Evolutionary conservation across 92 coral and sea anemone species (phyloP).

Genomic region (Phenganax stokvisi): DNA sequence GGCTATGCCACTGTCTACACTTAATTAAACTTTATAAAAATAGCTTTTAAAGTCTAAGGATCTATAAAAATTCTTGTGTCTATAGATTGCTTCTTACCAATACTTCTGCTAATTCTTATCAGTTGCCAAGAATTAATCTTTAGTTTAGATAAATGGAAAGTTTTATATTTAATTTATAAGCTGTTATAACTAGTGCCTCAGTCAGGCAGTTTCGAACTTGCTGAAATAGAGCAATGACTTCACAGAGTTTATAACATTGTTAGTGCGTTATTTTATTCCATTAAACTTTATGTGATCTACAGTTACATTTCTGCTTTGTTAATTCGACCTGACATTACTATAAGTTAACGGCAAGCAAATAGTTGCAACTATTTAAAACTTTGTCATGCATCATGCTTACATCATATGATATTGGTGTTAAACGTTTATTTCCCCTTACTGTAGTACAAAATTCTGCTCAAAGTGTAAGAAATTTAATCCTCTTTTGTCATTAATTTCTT

Average conservation of each 20-base stretch:
- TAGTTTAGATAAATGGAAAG: neutral
- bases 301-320: no score
- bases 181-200: neutral
- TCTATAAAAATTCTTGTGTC: no score
- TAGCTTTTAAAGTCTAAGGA: no score
- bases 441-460: neutral
- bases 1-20: no score
- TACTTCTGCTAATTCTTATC: no score
- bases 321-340: no score
- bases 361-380: neutral
- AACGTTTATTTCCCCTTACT: neutral
- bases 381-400: neutral
- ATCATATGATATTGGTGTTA: neutral
- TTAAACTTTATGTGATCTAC: neutral
- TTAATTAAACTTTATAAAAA: no score
- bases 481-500: neutral
- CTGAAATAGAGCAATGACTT: neutral
- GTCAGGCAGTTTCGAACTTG: conserved; percentile 1
- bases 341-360: no score
- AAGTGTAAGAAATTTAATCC: neutral
- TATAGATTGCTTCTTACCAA: no score
- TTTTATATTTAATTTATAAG: neutral
- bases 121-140: no score
- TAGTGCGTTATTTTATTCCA: conserved; percentile 9
- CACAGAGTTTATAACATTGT: neutral